These are phyloP conservation scores for Coregonus sp. DNA, from an alignment of 2,797 vertebrate species.

Conservation along the genomic window DNA sequence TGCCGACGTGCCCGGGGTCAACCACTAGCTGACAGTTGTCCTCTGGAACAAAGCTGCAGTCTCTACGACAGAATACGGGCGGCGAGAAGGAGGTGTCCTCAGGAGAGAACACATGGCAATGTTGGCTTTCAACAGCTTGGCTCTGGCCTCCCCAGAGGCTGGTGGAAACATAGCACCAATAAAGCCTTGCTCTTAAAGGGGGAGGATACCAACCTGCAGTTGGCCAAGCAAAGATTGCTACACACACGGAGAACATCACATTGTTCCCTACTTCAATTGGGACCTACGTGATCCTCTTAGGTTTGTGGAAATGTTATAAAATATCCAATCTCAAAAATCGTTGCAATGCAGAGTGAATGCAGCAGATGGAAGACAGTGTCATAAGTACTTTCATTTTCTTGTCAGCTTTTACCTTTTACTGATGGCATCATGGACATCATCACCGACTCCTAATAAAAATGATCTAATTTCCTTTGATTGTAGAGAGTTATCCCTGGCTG, in stretches of 20 bases:
- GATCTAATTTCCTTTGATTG: conserved; percentile 53
- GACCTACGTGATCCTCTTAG: not conserved
- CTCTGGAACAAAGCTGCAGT: conserved; percentile 60
- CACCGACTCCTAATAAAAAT: conserved; percentile 69
- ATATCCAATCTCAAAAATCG: not conserved
- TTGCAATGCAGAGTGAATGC: not conserved
- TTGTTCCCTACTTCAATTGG: not conserved
- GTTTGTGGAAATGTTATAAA: not conserved
- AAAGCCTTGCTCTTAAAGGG: conserved; percentile 50
- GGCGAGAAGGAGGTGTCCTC: conserved; percentile 41
- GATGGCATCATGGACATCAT: conserved; percentile 65
- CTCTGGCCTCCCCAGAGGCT: conserved; percentile 43
- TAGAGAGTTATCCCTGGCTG: conserved; percentile 44
- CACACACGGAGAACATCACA: not conserved
- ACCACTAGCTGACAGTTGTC: conserved; percentile 39
- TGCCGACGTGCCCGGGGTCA: conserved; percentile 34
- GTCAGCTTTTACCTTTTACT: conserved; percentile 57
- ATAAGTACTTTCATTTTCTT: conserved; percentile 56
- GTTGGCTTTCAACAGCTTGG: conserved; percentile 58
- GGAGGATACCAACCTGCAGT: conserved; percentile 46
- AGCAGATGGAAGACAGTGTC: conserved; percentile 55
- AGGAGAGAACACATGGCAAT: conserved; percentile 53
- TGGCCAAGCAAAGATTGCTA: not conserved
- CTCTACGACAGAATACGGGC: conserved; percentile 53
- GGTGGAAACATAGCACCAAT: conserved; percentile 38